phyloP scores from a whole-genome alignment of 2,113 vertebrate genomes.

The Rhizomys pruinosus region DNA sequence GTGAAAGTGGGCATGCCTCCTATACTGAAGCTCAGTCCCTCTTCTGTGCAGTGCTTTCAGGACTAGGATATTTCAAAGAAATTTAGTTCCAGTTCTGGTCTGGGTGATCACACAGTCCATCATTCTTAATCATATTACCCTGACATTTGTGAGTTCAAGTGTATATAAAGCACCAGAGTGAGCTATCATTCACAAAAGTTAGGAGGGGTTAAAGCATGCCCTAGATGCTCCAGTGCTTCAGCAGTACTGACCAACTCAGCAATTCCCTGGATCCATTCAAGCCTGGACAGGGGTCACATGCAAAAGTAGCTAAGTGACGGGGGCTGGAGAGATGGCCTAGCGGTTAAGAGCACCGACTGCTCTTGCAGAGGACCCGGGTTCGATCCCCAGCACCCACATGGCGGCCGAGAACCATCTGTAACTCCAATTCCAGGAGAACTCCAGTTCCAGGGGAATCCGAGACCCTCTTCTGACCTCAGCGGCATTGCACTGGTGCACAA shows the following conservation, averaged over 20 bases:
- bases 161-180: neutral
- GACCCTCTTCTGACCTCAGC: no score
- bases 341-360: no score
- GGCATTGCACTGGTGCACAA: no score
- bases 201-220: neutral
- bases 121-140: no score
- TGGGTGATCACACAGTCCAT: neutral
- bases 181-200: neutral
- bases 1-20: fast-evolving
- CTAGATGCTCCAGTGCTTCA: neutral
- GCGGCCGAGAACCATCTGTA: no score
- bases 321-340: no score
- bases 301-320: fast-evolving
- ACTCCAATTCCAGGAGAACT: no score
- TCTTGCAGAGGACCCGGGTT: no score
- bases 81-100: neutral
- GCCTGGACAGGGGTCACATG: neutral
- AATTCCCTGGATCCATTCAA: no score
- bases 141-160: neutral
- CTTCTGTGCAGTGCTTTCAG: neutral
- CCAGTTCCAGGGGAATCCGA: no score
- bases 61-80: neutral
- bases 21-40: neutral
- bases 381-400: no score
- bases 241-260: fast-evolving